These are phyloP conservation scores for Zaprionus davidi DNA, from an alignment of 1,140 invertebrate genomes.

Conservation along the genomic window DNA sequence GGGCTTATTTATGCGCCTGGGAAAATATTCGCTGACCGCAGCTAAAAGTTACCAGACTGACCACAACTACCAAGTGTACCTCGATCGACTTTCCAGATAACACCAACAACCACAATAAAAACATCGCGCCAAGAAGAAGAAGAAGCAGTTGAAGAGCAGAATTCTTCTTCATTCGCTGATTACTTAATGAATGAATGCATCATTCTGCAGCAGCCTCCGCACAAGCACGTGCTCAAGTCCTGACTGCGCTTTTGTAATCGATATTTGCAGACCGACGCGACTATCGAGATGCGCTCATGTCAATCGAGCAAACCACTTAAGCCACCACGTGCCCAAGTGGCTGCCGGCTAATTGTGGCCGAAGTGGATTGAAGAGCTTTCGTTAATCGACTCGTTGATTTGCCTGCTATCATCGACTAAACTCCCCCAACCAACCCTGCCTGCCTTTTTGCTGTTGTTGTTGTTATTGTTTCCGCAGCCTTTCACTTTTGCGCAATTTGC, in stretches of 20 bases:
- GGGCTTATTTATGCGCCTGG: constrained; percentile 58
- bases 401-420: not conserved
- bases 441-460: too few species aligned
- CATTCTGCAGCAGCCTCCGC: not conserved
- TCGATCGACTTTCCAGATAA: constrained; percentile 42
- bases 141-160: not conserved
- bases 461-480: constrained; percentile 27
- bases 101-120: constrained; percentile 18
- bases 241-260: constrained; percentile 42
- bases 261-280: constrained; percentile 1
- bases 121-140: constrained; percentile 9
- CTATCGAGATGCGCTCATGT: constrained; percentile 27
- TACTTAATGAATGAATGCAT: constrained; percentile 53
- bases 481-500: constrained; percentile 14
- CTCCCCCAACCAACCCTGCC: not conserved
- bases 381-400: constrained; percentile 24
- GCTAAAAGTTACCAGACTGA: constrained; percentile 26
- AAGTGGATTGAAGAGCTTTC: constrained; percentile 20
- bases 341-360: constrained; percentile 30
- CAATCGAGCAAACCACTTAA: constrained; percentile 25
- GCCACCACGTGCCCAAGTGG: constrained; percentile 44
- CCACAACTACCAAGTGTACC: constrained; percentile 22
- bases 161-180: constrained; percentile 29
- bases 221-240: constrained; percentile 55
- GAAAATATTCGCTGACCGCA: constrained; percentile 51